Evolutionary conservation across 2,797 vertebrate species (phyloP), one percentile per base, ranked within the genome.

Genomic region (Clarias fuscus): DNA sequence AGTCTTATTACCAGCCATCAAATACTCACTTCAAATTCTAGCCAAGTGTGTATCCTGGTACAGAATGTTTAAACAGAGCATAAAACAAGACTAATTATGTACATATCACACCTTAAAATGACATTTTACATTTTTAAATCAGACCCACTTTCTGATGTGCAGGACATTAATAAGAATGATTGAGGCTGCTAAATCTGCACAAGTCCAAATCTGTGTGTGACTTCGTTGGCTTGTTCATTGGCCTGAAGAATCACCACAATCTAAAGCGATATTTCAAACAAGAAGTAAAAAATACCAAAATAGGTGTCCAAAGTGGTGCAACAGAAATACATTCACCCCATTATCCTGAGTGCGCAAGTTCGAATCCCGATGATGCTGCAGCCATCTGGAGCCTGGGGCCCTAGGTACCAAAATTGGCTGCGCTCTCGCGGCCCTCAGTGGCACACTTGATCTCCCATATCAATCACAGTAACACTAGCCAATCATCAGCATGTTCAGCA

Each of bases 101-200:
- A 84, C 76, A 89, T 87, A 86, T 89, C 76, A 88, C 81, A 85
- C 79, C 67, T 82, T 71, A 82, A 83, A 87, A 72, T 88, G 84
- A 86, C 86, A 84, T 85, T 72, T 76, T 89, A 82, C 70, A 88
- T 18, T 17, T 85, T 87, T 85, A 84, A 84, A 88, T 86, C 87
- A 89, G 85, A 82, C 30, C 68, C 75, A 86, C 84, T 82, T 84
- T 61, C 67, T 18, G 68, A 83, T 64, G 17, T 79, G 73, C 48
- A 71, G 37, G 81, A 68, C 37, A 73, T 67, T 24, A 24, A 22
- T 22, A 17, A 1, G 14, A 59, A 40, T 83, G 33, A 33, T 30
- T 68, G 27, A 53, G n/a, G 72, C 56, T 56, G 64, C 17, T 10
- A 67, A 67, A 30, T 82, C 62, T 82, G 79, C 61, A 81, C n/a